Evolutionary conservation across 2,888 invertebrate species (phyloP).

Genomic region (Cheilosia vernalis): DNA sequence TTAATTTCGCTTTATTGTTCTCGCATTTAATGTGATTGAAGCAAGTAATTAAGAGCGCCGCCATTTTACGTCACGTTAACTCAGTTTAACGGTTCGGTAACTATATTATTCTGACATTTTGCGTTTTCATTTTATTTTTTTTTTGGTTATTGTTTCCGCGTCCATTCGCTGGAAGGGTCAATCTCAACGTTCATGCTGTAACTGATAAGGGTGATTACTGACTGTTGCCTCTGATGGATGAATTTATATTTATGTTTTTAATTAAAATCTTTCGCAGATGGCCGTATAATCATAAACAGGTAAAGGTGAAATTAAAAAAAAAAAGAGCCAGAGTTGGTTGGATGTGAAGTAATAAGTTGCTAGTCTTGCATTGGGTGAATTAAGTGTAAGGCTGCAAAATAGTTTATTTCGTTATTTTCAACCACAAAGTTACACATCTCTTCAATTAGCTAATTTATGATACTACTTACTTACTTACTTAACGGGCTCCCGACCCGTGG

Average conservation of each 20-base stretch:
- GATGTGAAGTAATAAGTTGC: neutral
- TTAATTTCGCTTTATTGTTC: neutral
- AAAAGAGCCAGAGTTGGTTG: neutral
- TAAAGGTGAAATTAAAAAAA: neutral
- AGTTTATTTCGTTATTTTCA: neutral
- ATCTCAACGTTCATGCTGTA: neutral
- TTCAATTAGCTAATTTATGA: neutral
- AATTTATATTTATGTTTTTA: neutral
- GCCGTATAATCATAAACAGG: neutral
- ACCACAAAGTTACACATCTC: neutral
- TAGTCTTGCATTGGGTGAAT: neutral
- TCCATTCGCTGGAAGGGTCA: neutral
- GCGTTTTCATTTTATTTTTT: neutral
- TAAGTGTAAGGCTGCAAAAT: neutral
- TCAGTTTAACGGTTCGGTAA: neutral
- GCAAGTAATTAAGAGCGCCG: neutral
- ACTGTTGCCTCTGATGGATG: neutral
- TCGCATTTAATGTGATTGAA: neutral
- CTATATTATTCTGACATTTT: constrained; percentile 3
- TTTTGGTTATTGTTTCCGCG: neutral
- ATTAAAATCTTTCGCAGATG: neutral
- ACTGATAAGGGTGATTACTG: constrained; percentile 2
- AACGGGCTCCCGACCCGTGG: too few relatives aligned
- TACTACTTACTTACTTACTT: too few relatives aligned
- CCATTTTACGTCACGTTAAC: neutral